Conservation (phyloP, 2,888 invertebrate genomes). For the Tetragonisca angustula region DNA sequence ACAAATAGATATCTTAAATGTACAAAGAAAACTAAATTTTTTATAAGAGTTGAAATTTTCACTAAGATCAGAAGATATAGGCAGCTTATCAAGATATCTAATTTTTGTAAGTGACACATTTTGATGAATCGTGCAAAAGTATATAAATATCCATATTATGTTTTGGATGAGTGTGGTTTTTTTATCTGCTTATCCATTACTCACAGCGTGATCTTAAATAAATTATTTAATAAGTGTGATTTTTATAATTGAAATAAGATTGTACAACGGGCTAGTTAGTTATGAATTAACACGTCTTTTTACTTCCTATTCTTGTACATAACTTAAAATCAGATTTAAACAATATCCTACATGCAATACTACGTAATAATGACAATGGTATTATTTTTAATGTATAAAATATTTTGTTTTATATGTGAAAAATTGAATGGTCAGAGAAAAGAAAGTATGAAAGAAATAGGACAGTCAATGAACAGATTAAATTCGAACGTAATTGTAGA, state of each 20-base stretch:
- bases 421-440: conserved; percentile 53
- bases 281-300: conserved; percentile 61
- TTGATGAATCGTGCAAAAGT: conserved; percentile 23
- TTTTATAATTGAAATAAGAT: conserved; percentile 40
- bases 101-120: conserved; percentile 19
- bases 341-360: conserved; percentile 71
- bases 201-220: conserved; percentile 49
- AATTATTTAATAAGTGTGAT: conserved; percentile 46
- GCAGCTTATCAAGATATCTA: conserved; percentile 41
- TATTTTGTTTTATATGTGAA: conserved; percentile 73
- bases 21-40: conserved; percentile 14
- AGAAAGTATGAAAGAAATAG: conserved; percentile 44
- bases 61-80: conserved; percentile 54
- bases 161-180: conserved; percentile 28
- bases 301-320: conserved; percentile 75
- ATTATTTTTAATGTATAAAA: conserved; percentile 73
- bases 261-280: conserved; percentile 44
- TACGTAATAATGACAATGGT: conserved; percentile 55
- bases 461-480: conserved; percentile 42
- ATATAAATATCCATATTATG: conserved; percentile 16
- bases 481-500: conserved; percentile 60
- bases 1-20: conserved; percentile 14
- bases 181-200: conserved; percentile 41
- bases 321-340: conserved; percentile 65
- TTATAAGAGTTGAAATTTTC: conserved; percentile 16